phyloP scores from a whole-genome alignment of 1,140 invertebrate genomes.

The Diabrotica undecimpunctata region DNA sequence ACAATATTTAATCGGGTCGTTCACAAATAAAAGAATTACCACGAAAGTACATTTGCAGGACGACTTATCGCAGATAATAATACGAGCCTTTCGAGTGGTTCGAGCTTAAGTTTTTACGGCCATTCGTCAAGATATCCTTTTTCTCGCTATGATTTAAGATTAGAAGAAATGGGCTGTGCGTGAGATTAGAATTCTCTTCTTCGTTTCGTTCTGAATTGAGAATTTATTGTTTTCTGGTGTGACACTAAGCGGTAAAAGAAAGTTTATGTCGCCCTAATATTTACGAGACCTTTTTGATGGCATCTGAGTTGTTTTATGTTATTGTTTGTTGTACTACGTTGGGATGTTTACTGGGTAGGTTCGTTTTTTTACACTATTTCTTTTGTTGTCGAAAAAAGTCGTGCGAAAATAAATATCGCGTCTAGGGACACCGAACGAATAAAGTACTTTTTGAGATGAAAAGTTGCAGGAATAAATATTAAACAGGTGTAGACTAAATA shows the following conservation, averaged over 20 bases:
- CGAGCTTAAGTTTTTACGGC: constrained; percentile 19
- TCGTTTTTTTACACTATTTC: no score
- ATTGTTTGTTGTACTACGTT: no score
- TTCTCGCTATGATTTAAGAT: constrained; percentile 35
- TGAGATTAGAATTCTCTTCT: constrained; percentile 31
- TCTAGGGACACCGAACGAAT: no score
- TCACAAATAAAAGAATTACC: constrained; percentile 29
- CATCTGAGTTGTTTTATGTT: no score
- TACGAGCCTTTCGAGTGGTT: constrained; percentile 26
- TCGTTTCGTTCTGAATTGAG: constrained; percentile 7
- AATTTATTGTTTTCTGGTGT: constrained; percentile 15
- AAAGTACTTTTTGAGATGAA: no score
- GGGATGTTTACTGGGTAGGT: no score
- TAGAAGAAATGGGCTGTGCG: constrained; percentile 33
- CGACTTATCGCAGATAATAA: constrained; percentile 21
- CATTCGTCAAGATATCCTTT: constrained; percentile 33
- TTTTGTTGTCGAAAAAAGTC: no score
- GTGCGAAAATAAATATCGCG: no score
- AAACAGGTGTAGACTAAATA: no score
- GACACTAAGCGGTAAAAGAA: not conserved
- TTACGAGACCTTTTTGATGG: not conserved
- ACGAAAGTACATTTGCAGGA: constrained; percentile 29
- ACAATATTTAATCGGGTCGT: not conserved
- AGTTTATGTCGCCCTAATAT: constrained; percentile 1
- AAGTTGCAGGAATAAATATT: no score